Evolutionary conservation across 2,797 vertebrate genomes (phyloP), one percentile per base, ranked within the genome.

Genomic region (Acanthurus tractus): DNA sequence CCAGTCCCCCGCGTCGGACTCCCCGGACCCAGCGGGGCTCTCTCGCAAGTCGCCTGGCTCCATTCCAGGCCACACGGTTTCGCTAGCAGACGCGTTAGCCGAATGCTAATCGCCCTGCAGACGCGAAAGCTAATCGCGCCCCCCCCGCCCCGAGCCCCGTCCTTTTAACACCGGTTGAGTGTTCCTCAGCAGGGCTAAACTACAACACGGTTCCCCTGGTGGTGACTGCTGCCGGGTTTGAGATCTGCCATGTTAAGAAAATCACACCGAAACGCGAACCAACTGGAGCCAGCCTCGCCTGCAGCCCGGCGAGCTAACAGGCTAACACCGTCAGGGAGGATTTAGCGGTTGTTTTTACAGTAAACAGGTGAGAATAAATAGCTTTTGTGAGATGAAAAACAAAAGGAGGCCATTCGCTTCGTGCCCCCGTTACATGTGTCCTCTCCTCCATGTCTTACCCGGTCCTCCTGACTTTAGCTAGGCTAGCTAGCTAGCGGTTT

Each of bases 11-110:
- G 57, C 50, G 25, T 95, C 95, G 1, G 94, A 88, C 70, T 94
- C 95, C 80, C 95, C 94, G 29, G 95, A 95, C 17, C 95, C 95
- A 71, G 95, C 93, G 63, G 95, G 95, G 82, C 95, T 96, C 89
- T 96, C 94, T 52, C 95, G 93, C 94, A 93, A 88, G 83, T 86
- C 91, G 29, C 90, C 93, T 46, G 93, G 93, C 88, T 96, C 95
- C 95, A 96, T 96, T 69, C 74, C 84, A 74, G 91, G 88, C 91
- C 89, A 52, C 9, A 42, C 42, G 18, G 49, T 59, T 38, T 49
- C 4, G 58, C 49, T 64, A 84, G 65, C 61, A 56, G 68, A 53
- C 38, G 42, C 66, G 56, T 71, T 63, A 69, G 59, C 74, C 65
- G 11, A 44, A 23, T 70, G 46, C 36, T 14, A n/a, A n/a, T 36